Percentiles rank a stretch among this genome's conserved stretches.
Conservation (phyloP, 2,113 vertebrate species). For the Pseudorhombus dupliciocellatus region DNA sequence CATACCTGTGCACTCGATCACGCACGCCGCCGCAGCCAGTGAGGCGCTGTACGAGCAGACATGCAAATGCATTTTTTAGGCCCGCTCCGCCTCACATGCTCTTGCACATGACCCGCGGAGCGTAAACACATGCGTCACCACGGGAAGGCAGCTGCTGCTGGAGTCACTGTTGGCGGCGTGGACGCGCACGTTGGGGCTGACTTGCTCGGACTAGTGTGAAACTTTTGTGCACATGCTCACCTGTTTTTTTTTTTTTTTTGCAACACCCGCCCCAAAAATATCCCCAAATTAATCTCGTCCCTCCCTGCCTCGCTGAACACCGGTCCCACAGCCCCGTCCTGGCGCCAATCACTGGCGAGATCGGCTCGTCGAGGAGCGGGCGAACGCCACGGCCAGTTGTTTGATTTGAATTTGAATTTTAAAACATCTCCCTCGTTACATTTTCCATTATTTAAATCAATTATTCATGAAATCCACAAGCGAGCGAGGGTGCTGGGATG, state of each 20-base stretch:
- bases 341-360: conserved; percentile 68
- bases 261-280: conserved; percentile 34
- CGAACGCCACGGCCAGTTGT: conserved; percentile 68
- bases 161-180: conserved; percentile 5
- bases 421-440: conserved; percentile 80
- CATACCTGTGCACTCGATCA: background rate
- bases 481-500: conserved; percentile 62
- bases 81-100: conserved; percentile 4
- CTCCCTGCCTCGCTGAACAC: conserved; percentile 51
- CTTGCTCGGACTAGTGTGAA: conserved; percentile 17
- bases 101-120: conserved; percentile 3
- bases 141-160: conserved; percentile 6
- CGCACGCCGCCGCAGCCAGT: conserved; percentile 21
- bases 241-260: conserved; percentile 47
- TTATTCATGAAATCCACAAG: conserved; percentile 80
- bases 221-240: conserved; percentile 39
- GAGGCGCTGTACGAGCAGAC: conserved; percentile 14
- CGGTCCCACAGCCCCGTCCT: conserved; percentile 53
- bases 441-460: conserved; percentile 82
- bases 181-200: too few species aligned
- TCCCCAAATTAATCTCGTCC: conserved; percentile 67
- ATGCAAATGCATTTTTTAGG: conserved; percentile 24
- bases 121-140: conserved; percentile 37
- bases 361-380: conserved; percentile 58
- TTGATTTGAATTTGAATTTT: conserved; percentile 84